phyloP scores from a whole-genome alignment of 1,140 invertebrate species.

The Anastrepha ludens region DNA sequence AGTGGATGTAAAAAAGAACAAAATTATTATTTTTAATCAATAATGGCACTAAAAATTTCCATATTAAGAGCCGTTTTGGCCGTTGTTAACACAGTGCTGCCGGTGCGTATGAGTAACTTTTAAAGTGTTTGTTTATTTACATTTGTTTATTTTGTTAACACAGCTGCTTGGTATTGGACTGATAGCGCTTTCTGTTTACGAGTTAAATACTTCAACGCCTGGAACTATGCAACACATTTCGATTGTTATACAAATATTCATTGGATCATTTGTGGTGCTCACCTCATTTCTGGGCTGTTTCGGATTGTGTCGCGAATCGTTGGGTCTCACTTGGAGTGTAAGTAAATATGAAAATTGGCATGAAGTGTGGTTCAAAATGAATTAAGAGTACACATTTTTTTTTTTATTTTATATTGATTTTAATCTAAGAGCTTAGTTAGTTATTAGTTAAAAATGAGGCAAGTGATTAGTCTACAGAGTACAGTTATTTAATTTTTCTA shows the following conservation, averaged over 20 bases:
- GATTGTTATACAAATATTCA: conserved; percentile 70
- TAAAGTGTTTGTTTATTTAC: conserved; percentile 12
- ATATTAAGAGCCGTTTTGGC: conserved; percentile 67
- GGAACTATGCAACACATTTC: conserved; percentile 71
- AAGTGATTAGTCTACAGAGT: too few species aligned
- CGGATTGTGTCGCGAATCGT: conserved; percentile 64
- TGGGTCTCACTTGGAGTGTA: conserved; percentile 70
- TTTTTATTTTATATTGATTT: too few species aligned
- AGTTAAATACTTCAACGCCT: conserved; percentile 67
- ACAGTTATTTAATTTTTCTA: too few species aligned
- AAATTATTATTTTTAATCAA: not conserved
- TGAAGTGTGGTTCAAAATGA: not conserved
- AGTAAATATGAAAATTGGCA: conserved; percentile 53
- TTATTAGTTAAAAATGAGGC: too few species aligned
- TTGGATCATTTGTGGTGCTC: conserved; percentile 70
- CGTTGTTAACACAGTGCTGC: conserved; percentile 67
- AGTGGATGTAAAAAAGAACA: not conserved
- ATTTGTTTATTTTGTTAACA: not conserved
- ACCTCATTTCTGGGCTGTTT: conserved; percentile 70
- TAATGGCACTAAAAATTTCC: conserved; percentile 55
- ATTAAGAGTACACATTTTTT: not conserved
- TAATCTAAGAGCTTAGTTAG: too few species aligned
- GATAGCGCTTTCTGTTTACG: conserved; percentile 68
- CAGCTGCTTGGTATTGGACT: conserved; percentile 69
- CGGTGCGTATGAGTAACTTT: conserved; percentile 68